Evolutionary conservation across 2,113 vertebrate genomes (phyloP).

Genomic region (Chloropsis cyanopogon): DNA sequence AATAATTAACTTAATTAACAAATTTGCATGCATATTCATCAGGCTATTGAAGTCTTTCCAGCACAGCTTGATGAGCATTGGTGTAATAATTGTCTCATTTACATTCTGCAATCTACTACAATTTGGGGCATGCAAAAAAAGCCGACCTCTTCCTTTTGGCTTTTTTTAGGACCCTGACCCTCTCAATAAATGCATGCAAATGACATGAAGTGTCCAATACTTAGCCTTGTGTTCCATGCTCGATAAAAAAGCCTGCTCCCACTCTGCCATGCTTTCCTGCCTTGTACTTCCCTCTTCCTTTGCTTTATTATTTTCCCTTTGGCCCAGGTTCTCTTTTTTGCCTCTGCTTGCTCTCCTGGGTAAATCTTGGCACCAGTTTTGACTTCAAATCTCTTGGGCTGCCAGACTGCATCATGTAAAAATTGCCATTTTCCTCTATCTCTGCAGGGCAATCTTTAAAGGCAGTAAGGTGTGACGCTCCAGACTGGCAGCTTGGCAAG

Average conservation of each 20-base stretch:
- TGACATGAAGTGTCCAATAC: slow-evolving; percentile 43
- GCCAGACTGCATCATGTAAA: slow-evolving; percentile 94
- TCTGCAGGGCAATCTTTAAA: slow-evolving; percentile 99
- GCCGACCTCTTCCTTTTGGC: slow-evolving; percentile 77
- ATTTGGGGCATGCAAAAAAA: slow-evolving; percentile 84
- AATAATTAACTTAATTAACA: slow-evolving; percentile 99
- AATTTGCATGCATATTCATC: slow-evolving; percentile 99
- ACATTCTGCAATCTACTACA: slow-evolving; percentile 99
- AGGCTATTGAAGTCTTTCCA: slow-evolving; percentile 99
- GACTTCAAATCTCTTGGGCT: slow-evolving; percentile 97
- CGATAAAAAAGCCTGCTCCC: slow-evolving; percentile 12
- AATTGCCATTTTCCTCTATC: slow-evolving; percentile 89
- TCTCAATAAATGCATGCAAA: slow-evolving; percentile 41
- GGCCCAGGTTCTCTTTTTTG: slow-evolving; percentile 78
- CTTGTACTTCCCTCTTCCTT: background rate
- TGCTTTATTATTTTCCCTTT: slow-evolving; percentile 50
- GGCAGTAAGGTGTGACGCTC: slow-evolving; percentile 99
- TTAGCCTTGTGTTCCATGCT: slow-evolving; percentile 21
- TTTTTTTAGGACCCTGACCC: slow-evolving; percentile 70
- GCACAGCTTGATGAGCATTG: slow-evolving; percentile 99
- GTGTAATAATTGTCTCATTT: slow-evolving; percentile 99
- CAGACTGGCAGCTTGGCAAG: slow-evolving; percentile 99
- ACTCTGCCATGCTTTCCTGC: background rate
- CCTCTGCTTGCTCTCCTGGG: slow-evolving; percentile 89
- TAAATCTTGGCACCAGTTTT: slow-evolving; percentile 97